Evolutionary conservation across 2,113 vertebrate genomes (phyloP).

Genomic region (Nestor notabilis): DNA sequence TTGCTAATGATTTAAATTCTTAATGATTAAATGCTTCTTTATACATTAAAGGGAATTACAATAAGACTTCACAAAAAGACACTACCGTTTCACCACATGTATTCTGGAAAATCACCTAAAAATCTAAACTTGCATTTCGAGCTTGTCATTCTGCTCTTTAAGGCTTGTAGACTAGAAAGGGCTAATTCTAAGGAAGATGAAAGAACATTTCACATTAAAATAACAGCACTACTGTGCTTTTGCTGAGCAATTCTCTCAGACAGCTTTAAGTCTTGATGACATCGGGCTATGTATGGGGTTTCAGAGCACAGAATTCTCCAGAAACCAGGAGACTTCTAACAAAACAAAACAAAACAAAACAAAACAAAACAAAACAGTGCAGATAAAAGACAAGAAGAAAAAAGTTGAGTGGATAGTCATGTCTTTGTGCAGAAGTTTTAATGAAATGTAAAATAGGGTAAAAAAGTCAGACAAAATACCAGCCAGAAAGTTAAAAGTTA

Average conservation of each 20-base stretch:
- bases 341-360: neutral
- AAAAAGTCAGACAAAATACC: neutral
- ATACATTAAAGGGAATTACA: neutral
- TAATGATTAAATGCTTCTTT: neutral
- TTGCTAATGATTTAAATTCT: neutral
- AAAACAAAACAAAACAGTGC: neutral
- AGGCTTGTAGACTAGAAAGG: neutral
- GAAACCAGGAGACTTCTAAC: neutral
- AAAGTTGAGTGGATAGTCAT: neutral
- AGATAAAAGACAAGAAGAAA: neutral
- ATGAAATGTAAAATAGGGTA: neutral
- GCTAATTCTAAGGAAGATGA: neutral
- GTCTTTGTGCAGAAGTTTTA: neutral
- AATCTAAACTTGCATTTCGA: neutral
- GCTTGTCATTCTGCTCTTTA: neutral
- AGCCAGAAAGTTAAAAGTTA: neutral
- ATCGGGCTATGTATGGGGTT: accelerated
- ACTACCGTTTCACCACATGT: neutral
- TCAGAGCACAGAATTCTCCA: neutral
- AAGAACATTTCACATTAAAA: neutral
- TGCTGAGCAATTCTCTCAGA: neutral
- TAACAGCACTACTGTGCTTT: neutral
- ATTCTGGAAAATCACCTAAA: neutral
- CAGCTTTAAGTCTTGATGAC: neutral
- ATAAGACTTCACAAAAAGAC: neutral